These are phyloP conservation scores for Stictocephala bisonia DNA, from an alignment of 2,888 invertebrate genomes.

Conservation along the genomic window DNA sequence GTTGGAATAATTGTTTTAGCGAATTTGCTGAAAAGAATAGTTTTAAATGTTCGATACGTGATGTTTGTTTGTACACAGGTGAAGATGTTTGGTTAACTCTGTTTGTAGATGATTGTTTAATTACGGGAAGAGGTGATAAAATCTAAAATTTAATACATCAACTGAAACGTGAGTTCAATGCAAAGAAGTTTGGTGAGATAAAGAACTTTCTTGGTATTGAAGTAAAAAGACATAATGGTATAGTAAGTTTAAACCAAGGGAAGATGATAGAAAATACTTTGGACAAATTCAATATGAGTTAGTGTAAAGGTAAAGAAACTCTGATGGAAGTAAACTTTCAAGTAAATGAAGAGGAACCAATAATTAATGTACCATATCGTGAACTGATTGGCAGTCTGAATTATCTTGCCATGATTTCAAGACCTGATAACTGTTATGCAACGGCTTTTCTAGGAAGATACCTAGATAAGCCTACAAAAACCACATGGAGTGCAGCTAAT, in stretches of 20 bases:
- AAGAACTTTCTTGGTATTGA: slow-evolving; percentile 5
- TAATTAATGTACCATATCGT: slow-evolving; percentile 45
- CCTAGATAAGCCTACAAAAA: slow-evolving; percentile 47
- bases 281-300: slow-evolving; percentile 36
- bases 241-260: slow-evolving; percentile 35
- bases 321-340: slow-evolving; percentile 44
- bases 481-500: slow-evolving; percentile 48
- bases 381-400: slow-evolving; percentile 47
- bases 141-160: neutral
- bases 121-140: neutral
- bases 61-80: neutral
- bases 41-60: slow-evolving; percentile 31
- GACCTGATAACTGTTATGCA: slow-evolving; percentile 46
- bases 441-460: slow-evolving; percentile 46
- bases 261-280: slow-evolving; percentile 38
- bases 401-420: slow-evolving; percentile 44
- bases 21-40: slow-evolving; percentile 35
- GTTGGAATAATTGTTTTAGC: slow-evolving; percentile 13
- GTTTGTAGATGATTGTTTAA: neutral
- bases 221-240: slow-evolving; percentile 23
- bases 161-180: neutral
- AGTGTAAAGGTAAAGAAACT: slow-evolving; percentile 35
- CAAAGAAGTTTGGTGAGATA: neutral
- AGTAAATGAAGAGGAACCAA: neutral
- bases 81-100: neutral